These are phyloP conservation scores for Terrapene triunguis DNA, from an alignment of 2,113 vertebrate species.

Conservation along the genomic window DNA sequence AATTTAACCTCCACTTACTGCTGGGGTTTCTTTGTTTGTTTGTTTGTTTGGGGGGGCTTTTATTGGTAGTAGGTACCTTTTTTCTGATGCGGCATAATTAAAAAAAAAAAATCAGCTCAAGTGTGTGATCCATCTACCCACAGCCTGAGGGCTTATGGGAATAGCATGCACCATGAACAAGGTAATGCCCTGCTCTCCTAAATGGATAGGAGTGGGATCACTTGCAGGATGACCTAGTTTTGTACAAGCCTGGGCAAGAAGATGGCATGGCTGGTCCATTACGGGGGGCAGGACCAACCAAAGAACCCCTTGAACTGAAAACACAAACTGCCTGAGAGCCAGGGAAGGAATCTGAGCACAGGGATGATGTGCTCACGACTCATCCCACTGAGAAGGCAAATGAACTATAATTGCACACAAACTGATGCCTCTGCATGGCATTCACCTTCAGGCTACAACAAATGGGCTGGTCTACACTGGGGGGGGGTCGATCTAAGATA, in stretches of 20 bases:
- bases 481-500: no score
- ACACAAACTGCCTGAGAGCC: neutral
- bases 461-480: no score
- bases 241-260: neutral
- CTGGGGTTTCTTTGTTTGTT: neutral
- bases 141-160: neutral
- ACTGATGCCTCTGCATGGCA: neutral
- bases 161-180: neutral
- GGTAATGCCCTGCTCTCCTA: neutral
- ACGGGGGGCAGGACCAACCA: neutral
- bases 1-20: neutral
- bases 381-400: neutral
- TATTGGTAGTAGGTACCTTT: neutral
- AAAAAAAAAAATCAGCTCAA: neutral
- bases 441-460: neutral
- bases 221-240: neutral
- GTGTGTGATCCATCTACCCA: neutral
- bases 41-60: neutral
- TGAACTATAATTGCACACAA: neutral
- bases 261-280: neutral
- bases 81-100: neutral
- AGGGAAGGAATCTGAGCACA: neutral
- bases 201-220: neutral
- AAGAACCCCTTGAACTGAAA: neutral
- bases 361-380: neutral